Percentiles rank a stretch among this genome's conserved stretches.
Conservation (phyloP, 2,797 vertebrate genomes). For the Coregonus sp. region DNA sequence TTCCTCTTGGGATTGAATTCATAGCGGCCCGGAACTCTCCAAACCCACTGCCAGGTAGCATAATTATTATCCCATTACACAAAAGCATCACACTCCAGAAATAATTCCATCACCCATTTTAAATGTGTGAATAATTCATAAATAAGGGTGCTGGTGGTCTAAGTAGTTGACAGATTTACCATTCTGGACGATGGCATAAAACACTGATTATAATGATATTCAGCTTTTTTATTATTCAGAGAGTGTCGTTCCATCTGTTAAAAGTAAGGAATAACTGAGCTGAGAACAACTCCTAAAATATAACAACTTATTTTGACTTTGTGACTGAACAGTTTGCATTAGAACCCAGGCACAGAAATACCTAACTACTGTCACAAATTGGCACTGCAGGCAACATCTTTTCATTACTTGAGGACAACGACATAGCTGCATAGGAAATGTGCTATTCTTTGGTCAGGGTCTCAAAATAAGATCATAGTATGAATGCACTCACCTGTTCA, state of each 20-base stretch:
- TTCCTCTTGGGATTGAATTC: conserved; percentile 48
- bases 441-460: background rate
- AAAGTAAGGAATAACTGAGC: conserved; percentile 21
- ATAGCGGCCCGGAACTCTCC: conserved; percentile 20
- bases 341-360: conserved; percentile 8
- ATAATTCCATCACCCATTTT: background rate
- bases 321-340: background rate
- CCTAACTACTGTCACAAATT: conserved; percentile 39
- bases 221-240: conserved; percentile 33
- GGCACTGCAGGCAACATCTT: conserved; percentile 31
- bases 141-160: background rate
- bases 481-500: conserved; percentile 54
- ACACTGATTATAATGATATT: conserved; percentile 68
- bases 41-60: conserved; percentile 40
- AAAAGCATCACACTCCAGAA: background rate
- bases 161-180: conserved; percentile 56
- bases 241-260: conserved; percentile 47
- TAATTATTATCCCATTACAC: conserved; percentile 12
- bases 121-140: background rate
- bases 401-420: background rate
- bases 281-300: conserved; percentile 7
- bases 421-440: background rate
- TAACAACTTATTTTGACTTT: background rate
- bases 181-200: conserved; percentile 67
- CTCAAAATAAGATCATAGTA: background rate